Evolutionary conservation across 2,113 vertebrate genomes (phyloP).

Genomic region (Embiotoca jacksoni): DNA sequence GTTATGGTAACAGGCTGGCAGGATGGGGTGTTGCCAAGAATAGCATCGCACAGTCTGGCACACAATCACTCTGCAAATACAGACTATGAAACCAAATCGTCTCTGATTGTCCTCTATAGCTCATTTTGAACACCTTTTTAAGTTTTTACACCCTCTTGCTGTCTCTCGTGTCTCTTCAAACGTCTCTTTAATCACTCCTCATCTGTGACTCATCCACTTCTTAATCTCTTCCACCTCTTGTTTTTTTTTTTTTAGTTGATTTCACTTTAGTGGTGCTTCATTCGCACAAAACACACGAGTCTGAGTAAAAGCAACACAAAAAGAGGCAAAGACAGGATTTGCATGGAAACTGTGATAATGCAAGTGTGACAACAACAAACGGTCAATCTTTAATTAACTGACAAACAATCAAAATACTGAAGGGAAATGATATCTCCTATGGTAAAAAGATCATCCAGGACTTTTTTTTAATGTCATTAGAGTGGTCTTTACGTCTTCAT

Average conservation of each 20-base stretch:
- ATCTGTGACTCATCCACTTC: background rate
- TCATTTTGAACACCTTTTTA: background rate
- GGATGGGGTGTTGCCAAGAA: conserved; percentile 38
- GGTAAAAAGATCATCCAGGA: background rate
- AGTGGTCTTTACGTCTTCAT: background rate
- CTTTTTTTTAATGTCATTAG: background rate
- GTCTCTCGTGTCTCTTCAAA: background rate
- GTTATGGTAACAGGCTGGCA: conserved; percentile 59
- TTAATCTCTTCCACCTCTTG: background rate
- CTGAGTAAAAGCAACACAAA: conserved; percentile 1
- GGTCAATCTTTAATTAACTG: background rate
- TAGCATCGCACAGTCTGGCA: conserved; percentile 46
- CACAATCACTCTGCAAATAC: conserved; percentile 17
- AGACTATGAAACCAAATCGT: conserved; percentile 15
- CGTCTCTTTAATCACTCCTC: background rate
- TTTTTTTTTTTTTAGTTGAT: background rate
- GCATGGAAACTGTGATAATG: background rate
- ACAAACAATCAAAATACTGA: background rate
- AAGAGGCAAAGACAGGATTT: background rate
- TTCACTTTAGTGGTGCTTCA: background rate
- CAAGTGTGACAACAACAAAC: background rate
- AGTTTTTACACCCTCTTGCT: background rate
- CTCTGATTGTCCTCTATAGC: background rate
- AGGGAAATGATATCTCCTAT: background rate
- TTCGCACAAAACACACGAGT: conserved; percentile 2